Base-by-base conservation (phyloP, 1,140 invertebrate genomes). In the Agrypnia vestita region DNA sequence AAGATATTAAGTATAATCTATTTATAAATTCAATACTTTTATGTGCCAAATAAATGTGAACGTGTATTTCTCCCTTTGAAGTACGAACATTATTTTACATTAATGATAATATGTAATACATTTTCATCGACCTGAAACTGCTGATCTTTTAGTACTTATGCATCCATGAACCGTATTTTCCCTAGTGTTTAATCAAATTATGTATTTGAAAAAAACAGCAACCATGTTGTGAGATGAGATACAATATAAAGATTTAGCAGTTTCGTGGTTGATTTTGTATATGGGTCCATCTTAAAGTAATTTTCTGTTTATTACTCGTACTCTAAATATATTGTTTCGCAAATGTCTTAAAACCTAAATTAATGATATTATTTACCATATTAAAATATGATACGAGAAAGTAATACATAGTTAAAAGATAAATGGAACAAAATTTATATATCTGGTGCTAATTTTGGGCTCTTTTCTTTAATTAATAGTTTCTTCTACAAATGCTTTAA, bases 11-110 rank as follows among this genome's bases (percentile, higher is more conserved):
- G 55, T 59, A 64, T 19, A 35, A 35, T 35, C 3, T 21, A 35
- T 64, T 64, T 25, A 35, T n/a, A 43, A 47, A 69, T 73, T 55
- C 10, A 73, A 73, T 73, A 73, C 47, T 53, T 73, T 53, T 73
- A 55, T 73, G 69, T 73, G 69, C 69, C 69, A 73, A 73, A 73
- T 53, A 73, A 73, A 59, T 19, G 17, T 64, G 25, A 19, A 35
- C 25, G 25, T 64, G 25, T 35, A 35, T 35, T 35, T 35, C 25
- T 35, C 25, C 25, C 25, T 35, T 35, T 35, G 25, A 35, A 35
- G 6, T 35, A 35, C 1, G 25, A 35, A 6, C 1, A 35, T 35
- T 35, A 35, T 35, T 35, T 35, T 35, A 35, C 25, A 35, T 35
- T 35, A 35, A 35, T 35, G 25, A 35, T 35, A 35, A 1, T 35